Conservation (phyloP, 2,113 vertebrate species). For the Colius striatus region DNA sequence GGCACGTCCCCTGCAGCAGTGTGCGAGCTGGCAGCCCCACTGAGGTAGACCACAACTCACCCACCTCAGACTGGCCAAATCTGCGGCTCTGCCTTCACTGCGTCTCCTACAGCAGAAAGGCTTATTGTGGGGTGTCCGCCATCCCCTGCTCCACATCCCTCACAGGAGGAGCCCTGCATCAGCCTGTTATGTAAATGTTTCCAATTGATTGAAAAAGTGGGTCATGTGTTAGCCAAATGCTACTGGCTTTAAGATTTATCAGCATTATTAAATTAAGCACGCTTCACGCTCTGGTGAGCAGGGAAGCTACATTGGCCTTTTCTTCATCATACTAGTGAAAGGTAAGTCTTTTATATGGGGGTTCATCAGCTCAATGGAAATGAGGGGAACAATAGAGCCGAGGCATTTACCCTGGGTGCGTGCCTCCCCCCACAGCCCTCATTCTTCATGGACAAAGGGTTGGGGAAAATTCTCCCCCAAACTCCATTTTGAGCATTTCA, state of each 20-base stretch:
- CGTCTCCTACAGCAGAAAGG: background rate
- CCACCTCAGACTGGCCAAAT: background rate
- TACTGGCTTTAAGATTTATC: constrained; percentile 87
- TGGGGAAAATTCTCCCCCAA: background rate
- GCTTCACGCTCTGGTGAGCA: constrained; percentile 86
- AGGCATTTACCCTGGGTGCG: background rate
- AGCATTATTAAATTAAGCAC: constrained; percentile 92
- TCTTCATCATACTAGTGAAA: constrained; percentile 65
- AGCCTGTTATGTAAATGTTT: constrained; percentile 76
- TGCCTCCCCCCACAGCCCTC: background rate
- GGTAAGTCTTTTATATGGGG: constrained; percentile 52
- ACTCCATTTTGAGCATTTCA: background rate
- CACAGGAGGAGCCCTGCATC: constrained; percentile 34
- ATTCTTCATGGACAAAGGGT: constrained; percentile 33
- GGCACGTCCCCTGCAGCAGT: background rate
- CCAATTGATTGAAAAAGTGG: constrained; percentile 89
- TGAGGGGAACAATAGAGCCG: background rate
- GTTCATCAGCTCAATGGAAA: background rate
- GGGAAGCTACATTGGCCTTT: constrained; percentile 80
- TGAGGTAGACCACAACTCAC: background rate
- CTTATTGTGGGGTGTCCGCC: background rate
- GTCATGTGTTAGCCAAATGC: constrained; percentile 88
- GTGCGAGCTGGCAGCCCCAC: background rate
- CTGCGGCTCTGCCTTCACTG: rapidly evolving
- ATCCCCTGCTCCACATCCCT: background rate